Conservation (phyloP, 2,888 invertebrate species). For the Rosalia funebris region DNA sequence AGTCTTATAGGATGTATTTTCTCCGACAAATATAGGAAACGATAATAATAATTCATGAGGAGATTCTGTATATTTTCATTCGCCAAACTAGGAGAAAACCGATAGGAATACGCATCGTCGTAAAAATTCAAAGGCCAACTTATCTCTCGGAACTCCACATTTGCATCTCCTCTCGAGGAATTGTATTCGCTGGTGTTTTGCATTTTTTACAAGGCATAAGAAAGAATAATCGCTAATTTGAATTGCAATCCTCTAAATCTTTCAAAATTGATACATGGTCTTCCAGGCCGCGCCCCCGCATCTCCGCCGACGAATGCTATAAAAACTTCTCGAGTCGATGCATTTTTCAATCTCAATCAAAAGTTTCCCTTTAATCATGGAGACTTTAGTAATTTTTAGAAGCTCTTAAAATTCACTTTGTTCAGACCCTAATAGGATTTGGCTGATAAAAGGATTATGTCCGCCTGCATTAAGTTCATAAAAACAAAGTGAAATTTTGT, state of each 20-base stretch:
- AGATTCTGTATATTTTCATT: slow-evolving; percentile 1
- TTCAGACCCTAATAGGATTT: slow-evolving; percentile 51
- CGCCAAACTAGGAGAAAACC: slow-evolving; percentile 10
- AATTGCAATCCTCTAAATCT: slow-evolving; percentile 61
- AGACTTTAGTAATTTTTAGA: slow-evolving; percentile 52
- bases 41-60: slow-evolving; percentile 4
- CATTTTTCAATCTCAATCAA: slow-evolving; percentile 52
- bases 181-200: slow-evolving; percentile 52
- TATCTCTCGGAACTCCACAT: slow-evolving; percentile 41
- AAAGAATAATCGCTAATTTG: slow-evolving; percentile 60
- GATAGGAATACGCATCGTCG: slow-evolving; percentile 17
- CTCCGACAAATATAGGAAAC: slow-evolving; percentile 5
- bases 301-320: neutral
- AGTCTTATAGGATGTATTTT: too few species aligned
- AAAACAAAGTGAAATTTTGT: slow-evolving; percentile 44
- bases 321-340: slow-evolving; percentile 33
- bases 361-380: slow-evolving; percentile 55
- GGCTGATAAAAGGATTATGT: slow-evolving; percentile 51
- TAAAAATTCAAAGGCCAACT: slow-evolving; percentile 32
- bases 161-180: slow-evolving; percentile 48
- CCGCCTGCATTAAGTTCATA: slow-evolving; percentile 44
- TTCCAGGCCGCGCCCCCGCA: slow-evolving; percentile 24
- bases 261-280: slow-evolving; percentile 60
- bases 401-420: slow-evolving; percentile 56
- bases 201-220: slow-evolving; percentile 51